Evolutionary conservation across 1,140 invertebrate species (phyloP).

Genomic region (Bicyclus anynana): DNA sequence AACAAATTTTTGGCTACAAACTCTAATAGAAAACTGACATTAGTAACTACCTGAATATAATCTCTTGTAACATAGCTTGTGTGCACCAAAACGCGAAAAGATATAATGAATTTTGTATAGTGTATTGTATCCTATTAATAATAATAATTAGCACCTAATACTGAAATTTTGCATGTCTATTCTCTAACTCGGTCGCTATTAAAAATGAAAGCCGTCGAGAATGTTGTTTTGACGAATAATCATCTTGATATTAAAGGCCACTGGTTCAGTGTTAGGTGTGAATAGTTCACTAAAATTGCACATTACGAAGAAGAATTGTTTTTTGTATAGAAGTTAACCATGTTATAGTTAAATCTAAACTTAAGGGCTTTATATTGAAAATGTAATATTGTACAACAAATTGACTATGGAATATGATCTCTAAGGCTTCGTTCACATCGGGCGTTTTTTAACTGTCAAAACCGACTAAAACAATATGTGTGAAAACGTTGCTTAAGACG

Average conservation of each 20-base stretch:
- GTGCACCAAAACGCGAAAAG: slow-evolving; percentile 5
- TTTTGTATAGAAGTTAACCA: slow-evolving; percentile 22
- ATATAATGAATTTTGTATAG: background rate
- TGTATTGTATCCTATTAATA: slow-evolving; percentile 7
- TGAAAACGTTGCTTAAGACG: too few relatives aligned
- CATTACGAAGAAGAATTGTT: background rate
- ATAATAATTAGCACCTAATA: background rate
- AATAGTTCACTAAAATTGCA: slow-evolving; percentile 5
- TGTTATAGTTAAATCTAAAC: background rate
- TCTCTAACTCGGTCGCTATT: too few relatives aligned
- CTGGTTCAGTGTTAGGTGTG: background rate
- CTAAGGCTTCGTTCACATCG: background rate
- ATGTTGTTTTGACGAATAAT: too few relatives aligned
- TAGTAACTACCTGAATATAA: slow-evolving; percentile 11
- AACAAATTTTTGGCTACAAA: too few relatives aligned
- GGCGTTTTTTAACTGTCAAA: too few relatives aligned
- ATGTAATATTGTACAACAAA: slow-evolving; percentile 7
- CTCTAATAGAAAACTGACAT: too few relatives aligned
- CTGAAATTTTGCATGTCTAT: too few relatives aligned
- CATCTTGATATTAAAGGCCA: too few relatives aligned
- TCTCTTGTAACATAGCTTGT: background rate
- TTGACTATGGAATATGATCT: slow-evolving; percentile 19
- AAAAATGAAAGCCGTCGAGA: too few relatives aligned
- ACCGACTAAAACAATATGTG: too few relatives aligned
- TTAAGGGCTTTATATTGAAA: slow-evolving; percentile 14